phyloP scores from a whole-genome alignment of 2,888 invertebrate species.

The Andrena bucephala region DNA sequence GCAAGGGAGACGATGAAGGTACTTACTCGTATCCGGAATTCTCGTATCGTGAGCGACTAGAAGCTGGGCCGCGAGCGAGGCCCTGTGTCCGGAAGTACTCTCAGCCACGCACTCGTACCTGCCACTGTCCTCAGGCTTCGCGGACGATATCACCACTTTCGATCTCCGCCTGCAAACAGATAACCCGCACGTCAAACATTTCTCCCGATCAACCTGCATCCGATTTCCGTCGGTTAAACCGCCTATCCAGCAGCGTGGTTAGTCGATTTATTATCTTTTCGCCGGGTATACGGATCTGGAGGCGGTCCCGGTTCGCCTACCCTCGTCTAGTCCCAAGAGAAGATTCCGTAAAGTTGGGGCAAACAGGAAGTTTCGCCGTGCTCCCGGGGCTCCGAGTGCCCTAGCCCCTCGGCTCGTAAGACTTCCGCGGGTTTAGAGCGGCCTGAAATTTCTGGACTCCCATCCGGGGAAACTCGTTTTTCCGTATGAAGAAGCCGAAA shows the following conservation, averaged over 20 bases:
- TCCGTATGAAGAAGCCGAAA: slow-evolving; percentile 61
- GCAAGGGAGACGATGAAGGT: neutral
- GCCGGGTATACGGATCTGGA: slow-evolving; percentile 39
- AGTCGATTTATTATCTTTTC: slow-evolving; percentile 62
- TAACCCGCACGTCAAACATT: slow-evolving; percentile 23
- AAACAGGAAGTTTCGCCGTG: slow-evolving; percentile 62
- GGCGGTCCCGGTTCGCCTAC: slow-evolving; percentile 16
- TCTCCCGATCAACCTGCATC: neutral
- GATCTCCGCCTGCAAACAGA: slow-evolving; percentile 90
- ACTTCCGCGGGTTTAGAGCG: slow-evolving; percentile 57
- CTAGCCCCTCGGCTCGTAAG: slow-evolving; percentile 31
- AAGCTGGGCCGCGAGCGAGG: slow-evolving; percentile 86
- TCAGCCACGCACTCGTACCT: slow-evolving; percentile 93
- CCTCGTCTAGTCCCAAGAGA: slow-evolving; percentile 44
- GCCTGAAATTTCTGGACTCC: slow-evolving; percentile 68
- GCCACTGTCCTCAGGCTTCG: slow-evolving; percentile 91
- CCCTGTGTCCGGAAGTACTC: slow-evolving; percentile 88
- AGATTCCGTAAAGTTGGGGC: slow-evolving; percentile 69
- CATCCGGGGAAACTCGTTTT: slow-evolving; percentile 65
- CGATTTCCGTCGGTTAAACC: neutral
- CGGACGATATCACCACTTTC: slow-evolving; percentile 92
- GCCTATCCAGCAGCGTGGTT: slow-evolving; percentile 19
- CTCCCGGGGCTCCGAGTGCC: slow-evolving; percentile 49
- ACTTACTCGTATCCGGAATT: slow-evolving; percentile 87
- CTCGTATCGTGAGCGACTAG: slow-evolving; percentile 85